phyloP scores from a whole-genome alignment of 30 jellyfish, hydroid and myxozoan species.

The Pseudorhiza aurosa region DNA sequence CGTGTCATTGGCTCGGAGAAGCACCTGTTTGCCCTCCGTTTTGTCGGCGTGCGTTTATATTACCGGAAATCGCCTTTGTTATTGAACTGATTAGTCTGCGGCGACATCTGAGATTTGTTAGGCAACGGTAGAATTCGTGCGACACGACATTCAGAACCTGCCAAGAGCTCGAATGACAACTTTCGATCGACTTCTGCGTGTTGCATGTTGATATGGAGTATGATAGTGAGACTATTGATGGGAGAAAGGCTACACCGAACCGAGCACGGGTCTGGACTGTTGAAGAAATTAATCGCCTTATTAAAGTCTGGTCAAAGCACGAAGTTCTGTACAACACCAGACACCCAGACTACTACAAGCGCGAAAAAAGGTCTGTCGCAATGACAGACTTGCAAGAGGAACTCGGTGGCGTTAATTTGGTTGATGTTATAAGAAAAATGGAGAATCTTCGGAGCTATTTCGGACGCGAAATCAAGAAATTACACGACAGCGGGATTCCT shows the following conservation, averaged over 20 bases:
- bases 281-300: conserved; percentile 61
- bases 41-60: neutral
- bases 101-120: conserved; percentile 66
- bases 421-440: conserved; percentile 68
- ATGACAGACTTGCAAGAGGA: conserved; percentile 49
- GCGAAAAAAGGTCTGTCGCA: conserved; percentile 66
- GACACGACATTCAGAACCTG: conserved; percentile 37
- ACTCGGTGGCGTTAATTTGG: conserved; percentile 32
- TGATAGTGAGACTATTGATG: conserved; percentile 15
- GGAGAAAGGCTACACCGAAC: conserved; percentile 46
- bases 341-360: conserved; percentile 71
- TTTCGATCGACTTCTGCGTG: too few relatives aligned
- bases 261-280: conserved; percentile 66
- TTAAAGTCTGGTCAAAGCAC: conserved; percentile 71
- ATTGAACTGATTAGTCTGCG: conserved; percentile 50
- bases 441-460: conserved; percentile 68
- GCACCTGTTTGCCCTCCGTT: neutral
- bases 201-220: neutral
- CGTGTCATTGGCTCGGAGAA: neutral
- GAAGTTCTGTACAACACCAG: conserved; percentile 68
- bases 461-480: conserved; percentile 64
- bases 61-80: conserved; percentile 41
- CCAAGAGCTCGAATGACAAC: neutral
- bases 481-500: conserved; percentile 26
- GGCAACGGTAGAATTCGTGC: conserved; percentile 54